Percentiles rank a stretch among this genome's conserved stretches.
Evolutionary conservation across 2,797 vertebrate species (phyloP).

Genomic region (Threskiornis aethiopicus): DNA sequence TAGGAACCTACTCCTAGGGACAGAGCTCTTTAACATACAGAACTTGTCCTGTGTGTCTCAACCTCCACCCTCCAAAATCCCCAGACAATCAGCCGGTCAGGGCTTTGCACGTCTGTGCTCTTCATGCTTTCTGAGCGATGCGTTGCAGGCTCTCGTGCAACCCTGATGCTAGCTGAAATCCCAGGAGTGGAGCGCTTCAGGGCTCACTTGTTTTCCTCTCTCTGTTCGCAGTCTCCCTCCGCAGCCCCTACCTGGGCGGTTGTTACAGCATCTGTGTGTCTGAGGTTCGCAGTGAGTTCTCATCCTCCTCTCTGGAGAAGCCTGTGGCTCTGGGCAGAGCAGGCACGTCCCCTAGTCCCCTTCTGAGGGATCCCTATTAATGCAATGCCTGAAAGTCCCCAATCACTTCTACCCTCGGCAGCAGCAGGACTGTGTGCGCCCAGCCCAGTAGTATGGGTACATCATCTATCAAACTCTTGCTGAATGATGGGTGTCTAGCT

Average conservation of each 20-base stretch:
- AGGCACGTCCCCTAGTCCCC: rapidly evolving
- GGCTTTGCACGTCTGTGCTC: neutral
- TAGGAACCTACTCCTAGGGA: neutral
- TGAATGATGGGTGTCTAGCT: rapidly evolving
- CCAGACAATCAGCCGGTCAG: neutral
- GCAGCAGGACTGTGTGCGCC: neutral
- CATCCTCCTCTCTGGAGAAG: neutral
- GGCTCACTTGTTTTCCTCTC: neutral
- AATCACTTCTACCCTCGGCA: rapidly evolving
- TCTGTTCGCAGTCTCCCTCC: neutral
- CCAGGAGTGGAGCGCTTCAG: neutral
- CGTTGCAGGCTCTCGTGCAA: neutral
- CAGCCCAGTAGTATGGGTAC: rapidly evolving
- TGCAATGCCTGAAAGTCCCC: neutral
- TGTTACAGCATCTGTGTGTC: neutral
- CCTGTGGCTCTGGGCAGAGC: neutral
- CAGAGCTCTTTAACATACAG: neutral
- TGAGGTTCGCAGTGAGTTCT: neutral
- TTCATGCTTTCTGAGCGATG: neutral
- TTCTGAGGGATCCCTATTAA: neutral
- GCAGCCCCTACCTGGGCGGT: neutral
- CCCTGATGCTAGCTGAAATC: neutral
- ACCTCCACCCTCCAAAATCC: neutral
- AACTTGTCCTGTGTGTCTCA: neutral
- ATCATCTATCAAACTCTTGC: neutral